Evolutionary conservation across 2,797 vertebrate genomes (phyloP).

Genomic region (Hemibagrus guttatus): DNA sequence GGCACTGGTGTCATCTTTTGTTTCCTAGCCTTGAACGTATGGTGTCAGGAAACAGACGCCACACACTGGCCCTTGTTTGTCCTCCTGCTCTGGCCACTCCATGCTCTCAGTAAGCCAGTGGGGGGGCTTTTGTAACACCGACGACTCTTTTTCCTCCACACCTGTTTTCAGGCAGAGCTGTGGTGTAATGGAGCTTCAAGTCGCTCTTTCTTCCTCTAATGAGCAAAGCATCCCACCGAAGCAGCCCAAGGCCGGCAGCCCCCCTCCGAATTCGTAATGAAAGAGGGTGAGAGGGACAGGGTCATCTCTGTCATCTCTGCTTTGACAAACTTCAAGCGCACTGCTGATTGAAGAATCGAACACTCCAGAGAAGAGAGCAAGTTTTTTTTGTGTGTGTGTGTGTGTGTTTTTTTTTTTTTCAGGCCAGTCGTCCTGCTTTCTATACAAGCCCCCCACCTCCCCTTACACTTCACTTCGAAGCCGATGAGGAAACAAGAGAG

Average conservation of each 20-base stretch:
- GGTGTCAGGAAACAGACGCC: constrained; percentile 59
- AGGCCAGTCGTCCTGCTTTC: constrained; percentile 69
- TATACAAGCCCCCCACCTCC: constrained; percentile 41
- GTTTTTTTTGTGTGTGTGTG: neutral
- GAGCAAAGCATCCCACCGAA: constrained; percentile 76
- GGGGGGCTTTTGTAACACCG: constrained; percentile 40
- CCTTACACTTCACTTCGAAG: constrained; percentile 69
- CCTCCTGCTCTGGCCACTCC: constrained; percentile 32
- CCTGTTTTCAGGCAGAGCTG: constrained; percentile 48
- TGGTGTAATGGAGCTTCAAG: constrained; percentile 52
- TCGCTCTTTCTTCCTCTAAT: constrained; percentile 67
- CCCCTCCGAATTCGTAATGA: constrained; percentile 49
- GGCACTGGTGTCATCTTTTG: constrained; percentile 50
- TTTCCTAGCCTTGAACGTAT: constrained; percentile 53
- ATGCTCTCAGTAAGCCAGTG: constrained; percentile 48
- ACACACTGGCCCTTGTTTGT: constrained; percentile 53
- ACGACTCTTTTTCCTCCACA: constrained; percentile 52
- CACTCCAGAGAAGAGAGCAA: constrained; percentile 57
- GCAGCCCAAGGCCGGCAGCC: constrained; percentile 42
- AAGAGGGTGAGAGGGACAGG: constrained; percentile 61
- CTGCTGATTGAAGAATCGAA: constrained; percentile 67
- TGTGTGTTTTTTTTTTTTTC: constrained; percentile 20
- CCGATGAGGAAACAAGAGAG: constrained; percentile 61
- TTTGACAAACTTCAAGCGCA: constrained; percentile 76
- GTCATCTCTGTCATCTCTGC: constrained; percentile 71